phyloP scores from a whole-genome alignment of 1,140 invertebrate species.

The Sweltsa coloradensis region DNA sequence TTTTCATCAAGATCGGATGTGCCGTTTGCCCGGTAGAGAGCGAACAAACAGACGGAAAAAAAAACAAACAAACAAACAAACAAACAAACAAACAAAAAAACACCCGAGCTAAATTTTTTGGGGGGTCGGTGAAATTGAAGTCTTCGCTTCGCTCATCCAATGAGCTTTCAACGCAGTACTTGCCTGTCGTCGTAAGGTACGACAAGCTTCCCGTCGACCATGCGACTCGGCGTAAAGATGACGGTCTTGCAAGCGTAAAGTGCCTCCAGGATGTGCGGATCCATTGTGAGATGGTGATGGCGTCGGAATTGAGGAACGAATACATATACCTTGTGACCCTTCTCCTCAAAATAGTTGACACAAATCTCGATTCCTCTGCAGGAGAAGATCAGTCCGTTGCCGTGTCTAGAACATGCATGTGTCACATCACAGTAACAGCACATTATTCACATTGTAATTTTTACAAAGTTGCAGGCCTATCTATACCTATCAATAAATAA shows the following conservation, averaged over 20 bases:
- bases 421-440: no score
- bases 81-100: no score
- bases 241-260: constrained; percentile 59
- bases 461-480: no score
- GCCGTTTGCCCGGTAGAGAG: no score
- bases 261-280: constrained; percentile 54
- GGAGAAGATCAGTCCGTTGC: constrained; percentile 59
- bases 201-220: constrained; percentile 53
- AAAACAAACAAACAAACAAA: no score
- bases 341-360: constrained; percentile 62
- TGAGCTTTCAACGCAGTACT: background rate
- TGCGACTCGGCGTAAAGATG: constrained; percentile 76
- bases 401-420: constrained; percentile 61
- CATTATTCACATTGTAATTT: no score
- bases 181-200: constrained; percentile 76
- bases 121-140: no score
- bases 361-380: constrained; percentile 70
- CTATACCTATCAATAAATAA: no score
- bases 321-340: constrained; percentile 71
- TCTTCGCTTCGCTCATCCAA: no score
- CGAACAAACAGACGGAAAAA: no score
- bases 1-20: no score
- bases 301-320: constrained; percentile 64
- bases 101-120: no score
- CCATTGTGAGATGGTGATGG: constrained; percentile 33